Conservation (phyloP, 1,140 invertebrate genomes). For the Gryllus bimaculatus region DNA sequence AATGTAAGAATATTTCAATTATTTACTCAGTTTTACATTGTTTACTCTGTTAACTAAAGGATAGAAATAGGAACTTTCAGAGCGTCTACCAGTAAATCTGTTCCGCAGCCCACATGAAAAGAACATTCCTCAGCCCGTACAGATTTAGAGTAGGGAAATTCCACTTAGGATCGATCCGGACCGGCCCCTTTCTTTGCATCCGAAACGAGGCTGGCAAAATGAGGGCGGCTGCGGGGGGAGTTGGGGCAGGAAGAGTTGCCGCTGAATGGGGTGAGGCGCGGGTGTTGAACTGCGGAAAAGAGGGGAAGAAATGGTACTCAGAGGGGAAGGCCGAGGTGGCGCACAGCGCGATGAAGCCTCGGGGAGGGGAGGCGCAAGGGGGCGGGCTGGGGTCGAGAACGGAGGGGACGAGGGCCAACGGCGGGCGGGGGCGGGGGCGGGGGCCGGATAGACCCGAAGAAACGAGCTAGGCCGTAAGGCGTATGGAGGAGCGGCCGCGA, state of each 20-base stretch:
- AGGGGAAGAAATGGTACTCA: constrained; percentile 3
- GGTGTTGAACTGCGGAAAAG: background rate
- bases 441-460: no score
- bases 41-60: background rate
- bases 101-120: background rate
- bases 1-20: no score
- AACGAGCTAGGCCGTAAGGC: no score
- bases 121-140: background rate
- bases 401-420: no score
- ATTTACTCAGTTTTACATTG: no score
- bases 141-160: background rate
- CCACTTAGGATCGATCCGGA: background rate
- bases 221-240: background rate
- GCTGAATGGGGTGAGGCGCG: background rate
- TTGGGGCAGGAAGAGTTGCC: background rate
- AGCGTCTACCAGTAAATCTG: background rate
- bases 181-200: background rate
- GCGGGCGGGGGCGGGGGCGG: no score
- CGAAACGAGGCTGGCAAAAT: background rate
- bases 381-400: no score
- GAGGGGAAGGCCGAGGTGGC: background rate
- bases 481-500: no score
- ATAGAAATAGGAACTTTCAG: background rate
- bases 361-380: no score
- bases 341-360: no score